These are phyloP conservation scores for Cosmia pyralina DNA, from an alignment of 2,888 invertebrate genomes.

Conservation along the genomic window DNA sequence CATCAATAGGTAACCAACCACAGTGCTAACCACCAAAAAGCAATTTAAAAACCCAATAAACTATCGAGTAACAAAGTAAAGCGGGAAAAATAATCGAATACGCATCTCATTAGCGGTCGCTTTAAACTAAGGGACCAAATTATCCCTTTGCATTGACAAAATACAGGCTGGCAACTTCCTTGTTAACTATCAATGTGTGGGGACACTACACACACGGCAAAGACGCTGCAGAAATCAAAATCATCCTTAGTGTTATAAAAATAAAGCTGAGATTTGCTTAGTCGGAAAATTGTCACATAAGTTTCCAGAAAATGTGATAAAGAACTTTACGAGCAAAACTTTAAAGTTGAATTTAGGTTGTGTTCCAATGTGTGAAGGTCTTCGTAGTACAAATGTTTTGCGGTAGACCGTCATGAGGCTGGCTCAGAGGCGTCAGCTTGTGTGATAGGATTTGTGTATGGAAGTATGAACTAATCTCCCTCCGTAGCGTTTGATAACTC, in stretches of 20 bases:
- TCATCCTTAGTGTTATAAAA: conserved; percentile 23
- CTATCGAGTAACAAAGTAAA: conserved; percentile 47
- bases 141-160: conserved; percentile 88
- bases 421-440: conserved; percentile 90
- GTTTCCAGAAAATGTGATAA: conserved; percentile 8
- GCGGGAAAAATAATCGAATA: conserved; percentile 81
- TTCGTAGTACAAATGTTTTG: conserved; percentile 71
- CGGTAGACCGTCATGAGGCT: conserved; percentile 88
- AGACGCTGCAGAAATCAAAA: conserved; percentile 49
- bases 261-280: conserved; percentile 64
- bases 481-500: conserved; percentile 88
- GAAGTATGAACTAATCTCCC: conserved; percentile 90
- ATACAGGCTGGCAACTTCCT: conserved; percentile 85
- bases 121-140: conserved; percentile 86
- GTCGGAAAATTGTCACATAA: conserved; percentile 15
- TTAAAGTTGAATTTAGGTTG: conserved; percentile 63
- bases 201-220: conserved; percentile 70
- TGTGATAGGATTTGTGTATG: conserved; percentile 90
- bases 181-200: conserved; percentile 82
- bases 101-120: conserved; percentile 87
- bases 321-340: not conserved
- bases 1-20: not conserved
- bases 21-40: conserved; percentile 3
- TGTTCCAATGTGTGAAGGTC: conserved; percentile 64
- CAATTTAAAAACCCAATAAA: conserved; percentile 50